Base-by-base conservation (phyloP, 2,888 invertebrate genomes). In the Antitype chi region DNA sequence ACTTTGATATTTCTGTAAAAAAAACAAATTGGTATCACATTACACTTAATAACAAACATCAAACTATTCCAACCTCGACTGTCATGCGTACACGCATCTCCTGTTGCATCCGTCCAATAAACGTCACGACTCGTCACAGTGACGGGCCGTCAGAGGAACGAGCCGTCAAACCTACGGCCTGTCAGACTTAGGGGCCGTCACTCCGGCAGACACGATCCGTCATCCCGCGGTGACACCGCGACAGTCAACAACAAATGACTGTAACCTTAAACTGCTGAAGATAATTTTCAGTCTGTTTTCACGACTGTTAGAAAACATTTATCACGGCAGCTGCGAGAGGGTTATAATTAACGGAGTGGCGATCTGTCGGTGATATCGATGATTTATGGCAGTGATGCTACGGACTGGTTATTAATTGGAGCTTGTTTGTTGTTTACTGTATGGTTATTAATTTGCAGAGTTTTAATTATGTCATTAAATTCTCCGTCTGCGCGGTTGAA, bases 51-150 rank as follows among this genome's bases (percentile, higher is more conserved):
- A 76, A 68, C 69, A 82, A 78, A 82, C 85, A 87, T 82, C 74
- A 80, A 83, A 75, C 68, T 83, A 76, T 78, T 78, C 78, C 25
- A 73, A 78, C 59, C 70, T 78, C 74, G 69, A 76, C 76, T 79
- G 82, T 85, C 84, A 83, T 81, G 85, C 87, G 78, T 79, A 60
- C 47, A 57, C 75, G 84, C 84, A 77, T 78, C 85, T 92, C 91
- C 77, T 74, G 82, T 92, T 92, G 89, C 92, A 90, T 90, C 91
- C 90, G 90, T 86, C 92, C 85, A 92, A 91, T 91, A 87, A 90
- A 88, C 87, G 91, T 91, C 92, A 89, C 74, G 78, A 78, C 73
- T 83, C 87, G 89, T 88, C 87, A 86, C 80, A 76, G 75, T 88
- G 89, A 85, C 88, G 76, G 74, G 78, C 81, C 78, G 86, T 82